phyloP scores from a whole-genome alignment of 2,888 invertebrate species.

The Drosophila limbata region DNA sequence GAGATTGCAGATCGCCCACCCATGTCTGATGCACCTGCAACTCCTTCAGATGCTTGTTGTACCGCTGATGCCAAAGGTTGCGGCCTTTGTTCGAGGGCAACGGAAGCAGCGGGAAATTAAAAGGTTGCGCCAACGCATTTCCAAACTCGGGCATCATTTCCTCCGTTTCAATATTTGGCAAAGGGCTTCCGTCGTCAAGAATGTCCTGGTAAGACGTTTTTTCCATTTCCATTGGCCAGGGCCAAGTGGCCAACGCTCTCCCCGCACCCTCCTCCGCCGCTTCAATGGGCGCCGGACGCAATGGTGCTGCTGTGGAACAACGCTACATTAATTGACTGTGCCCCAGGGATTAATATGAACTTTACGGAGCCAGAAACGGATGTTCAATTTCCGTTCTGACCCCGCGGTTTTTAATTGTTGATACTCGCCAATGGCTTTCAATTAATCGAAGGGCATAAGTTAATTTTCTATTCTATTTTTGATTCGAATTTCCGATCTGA shows the following conservation, averaged over 20 bases:
- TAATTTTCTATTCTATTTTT: not conserved
- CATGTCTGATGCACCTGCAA: constrained; percentile 54
- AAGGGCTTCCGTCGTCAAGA: constrained; percentile 59
- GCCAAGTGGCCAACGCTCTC: constrained; percentile 25
- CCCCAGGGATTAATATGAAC: constrained; percentile 37
- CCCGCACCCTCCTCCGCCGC: constrained; percentile 13
- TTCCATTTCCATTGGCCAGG: constrained; percentile 31
- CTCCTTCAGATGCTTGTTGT: constrained; percentile 38
- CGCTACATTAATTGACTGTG: constrained; percentile 46
- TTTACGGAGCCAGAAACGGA: constrained; percentile 22
- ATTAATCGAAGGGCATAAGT: constrained; percentile 40
- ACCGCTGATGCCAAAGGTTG: constrained; percentile 34
- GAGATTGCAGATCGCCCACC: constrained; percentile 63
- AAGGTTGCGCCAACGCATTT: constrained; percentile 23
- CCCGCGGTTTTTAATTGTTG: constrained; percentile 63
- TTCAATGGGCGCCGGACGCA: constrained; percentile 48
- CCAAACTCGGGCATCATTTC: constrained; percentile 58
- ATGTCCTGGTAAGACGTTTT: constrained; percentile 28
- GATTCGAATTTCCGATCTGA: no score
- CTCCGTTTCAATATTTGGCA: constrained; percentile 57
- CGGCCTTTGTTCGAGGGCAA: constrained; percentile 25
- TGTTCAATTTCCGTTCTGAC: constrained; percentile 68
- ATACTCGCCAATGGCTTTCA: constrained; percentile 39
- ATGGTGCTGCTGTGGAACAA: constrained; percentile 46
- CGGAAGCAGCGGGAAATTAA: constrained; percentile 60